Percentiles rank a stretch among this genome's conserved stretches.
Evolutionary conservation across 1,140 invertebrate genomes (phyloP).

Genomic region (Cydia pomonella): DNA sequence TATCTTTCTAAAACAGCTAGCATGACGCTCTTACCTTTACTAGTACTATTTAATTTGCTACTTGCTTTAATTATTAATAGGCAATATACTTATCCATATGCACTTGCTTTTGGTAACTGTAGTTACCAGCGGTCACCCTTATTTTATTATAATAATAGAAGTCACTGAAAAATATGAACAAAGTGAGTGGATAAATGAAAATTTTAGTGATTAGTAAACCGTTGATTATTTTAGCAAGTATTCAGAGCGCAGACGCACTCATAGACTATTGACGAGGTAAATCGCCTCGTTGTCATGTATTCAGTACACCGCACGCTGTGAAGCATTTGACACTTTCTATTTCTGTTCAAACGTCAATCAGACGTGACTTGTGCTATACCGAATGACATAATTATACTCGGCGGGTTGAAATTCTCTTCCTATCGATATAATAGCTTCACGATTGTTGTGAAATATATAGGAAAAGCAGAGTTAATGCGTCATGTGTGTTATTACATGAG

Average conservation of each 20-base stretch:
- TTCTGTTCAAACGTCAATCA: slow-evolving; percentile 55
- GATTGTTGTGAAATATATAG: slow-evolving; percentile 28
- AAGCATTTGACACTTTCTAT: slow-evolving; percentile 73
- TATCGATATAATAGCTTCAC: slow-evolving; percentile 29
- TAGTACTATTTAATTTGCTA: too few relatives aligned
- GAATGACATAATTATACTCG: slow-evolving; percentile 52
- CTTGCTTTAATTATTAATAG: too few relatives aligned
- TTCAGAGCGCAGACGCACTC: background rate
- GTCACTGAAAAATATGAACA: too few relatives aligned
- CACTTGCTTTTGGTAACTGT: too few relatives aligned
- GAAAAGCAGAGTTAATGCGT: background rate
- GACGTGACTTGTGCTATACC: slow-evolving; percentile 46
- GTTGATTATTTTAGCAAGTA: background rate
- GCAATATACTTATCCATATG: too few relatives aligned
- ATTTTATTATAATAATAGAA: too few relatives aligned
- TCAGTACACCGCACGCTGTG: slow-evolving; percentile 53
- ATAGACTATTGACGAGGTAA: background rate
- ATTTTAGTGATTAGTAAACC: slow-evolving; percentile 11
- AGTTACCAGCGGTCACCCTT: too few relatives aligned
- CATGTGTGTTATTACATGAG: background rate
- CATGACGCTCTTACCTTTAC: too few relatives aligned
- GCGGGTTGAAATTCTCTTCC: slow-evolving; percentile 37
- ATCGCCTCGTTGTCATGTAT: slow-evolving; percentile 47
- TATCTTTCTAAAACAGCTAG: too few relatives aligned
- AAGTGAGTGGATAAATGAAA: slow-evolving; percentile 1